Base-by-base conservation (phyloP, 1,140 invertebrate genomes). In the Brachionus rotundiformis region DNA sequence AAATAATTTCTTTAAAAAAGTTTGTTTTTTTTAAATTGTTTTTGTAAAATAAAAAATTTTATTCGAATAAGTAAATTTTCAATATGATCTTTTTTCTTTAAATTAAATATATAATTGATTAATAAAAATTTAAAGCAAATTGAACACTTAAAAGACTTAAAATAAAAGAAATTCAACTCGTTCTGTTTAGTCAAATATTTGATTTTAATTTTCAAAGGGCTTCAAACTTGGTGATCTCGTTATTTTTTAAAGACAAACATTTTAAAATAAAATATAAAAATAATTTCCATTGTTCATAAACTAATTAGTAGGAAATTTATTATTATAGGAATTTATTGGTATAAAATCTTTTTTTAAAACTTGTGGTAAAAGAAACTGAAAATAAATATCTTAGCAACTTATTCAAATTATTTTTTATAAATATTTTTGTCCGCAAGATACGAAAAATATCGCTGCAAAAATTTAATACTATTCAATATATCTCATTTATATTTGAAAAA, bases 381-480 rank as follows among this genome's bases (percentile, higher is more conserved):
- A 54, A 39, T 39, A 54, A 54, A 54, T 54, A 54, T 54, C 47
- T 25, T 54, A 54, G 47, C 47, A 54, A 54, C 47, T 54, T 54
- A 54, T 54, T 54, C 47, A 54, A 54, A 19, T 54, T 25, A 54
- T 54, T 54, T 54, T 54, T 0, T 54, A 19, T 19, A 54, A 19
- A 54, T 41, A 11, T 8, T 54, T 23, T 54, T 54, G 47, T 54
- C 47, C 47, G 47, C 19, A 54, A 54, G 47, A 54, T 19, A 54
- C 8, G 8, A 54, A 54, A 23, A 25, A 54, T 7, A 54, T 19
- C 8, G 19, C n/a, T 19, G 16, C 16, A 54, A 19, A 19, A 19
- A 16, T 54, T 19, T 8, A 7, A 54, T 11, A 41, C 39, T 41
- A 10, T 39, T 41, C 0, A 41, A 41, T 41, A 41, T 54, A 54